These are phyloP conservation scores for Paramisgurnus dabryanus DNA, from an alignment of 2,113 vertebrate species.

Conservation along the genomic window DNA sequence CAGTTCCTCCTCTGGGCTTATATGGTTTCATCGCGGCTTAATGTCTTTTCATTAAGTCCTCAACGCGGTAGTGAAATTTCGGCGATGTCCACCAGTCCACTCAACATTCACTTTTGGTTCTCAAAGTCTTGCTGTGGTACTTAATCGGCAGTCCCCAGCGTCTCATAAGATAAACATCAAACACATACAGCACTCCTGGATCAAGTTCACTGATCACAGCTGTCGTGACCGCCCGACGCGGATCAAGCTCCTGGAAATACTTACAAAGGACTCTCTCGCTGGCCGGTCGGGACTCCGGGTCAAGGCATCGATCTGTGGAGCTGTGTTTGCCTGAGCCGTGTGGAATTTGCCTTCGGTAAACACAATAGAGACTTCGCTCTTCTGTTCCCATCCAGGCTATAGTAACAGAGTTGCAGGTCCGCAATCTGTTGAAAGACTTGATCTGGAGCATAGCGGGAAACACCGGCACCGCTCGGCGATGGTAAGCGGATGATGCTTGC, in stretches of 20 bases:
- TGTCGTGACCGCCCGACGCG: slow-evolving; percentile 83
- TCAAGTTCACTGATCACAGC: slow-evolving; percentile 82
- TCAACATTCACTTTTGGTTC: slow-evolving; percentile 87
- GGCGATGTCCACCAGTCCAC: slow-evolving; percentile 58
- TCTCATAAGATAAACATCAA: slow-evolving; percentile 89
- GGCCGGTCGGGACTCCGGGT: slow-evolving; percentile 80
- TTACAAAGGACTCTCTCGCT: slow-evolving; percentile 87
- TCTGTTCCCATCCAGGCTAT: slow-evolving; percentile 90
- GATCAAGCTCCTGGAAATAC: slow-evolving; percentile 85
- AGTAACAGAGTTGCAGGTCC: slow-evolving; percentile 84
- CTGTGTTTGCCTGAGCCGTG: slow-evolving; percentile 35
- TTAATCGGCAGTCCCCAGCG: slow-evolving; percentile 84
- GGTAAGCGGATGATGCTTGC: slow-evolving; percentile 79
- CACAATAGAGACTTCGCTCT: slow-evolving; percentile 85
- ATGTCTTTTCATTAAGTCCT: slow-evolving; percentile 62
- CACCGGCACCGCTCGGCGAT: slow-evolving; percentile 78
- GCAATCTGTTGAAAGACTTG: slow-evolving; percentile 87
- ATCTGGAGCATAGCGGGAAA: slow-evolving; percentile 86
- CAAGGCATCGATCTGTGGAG: slow-evolving; percentile 74
- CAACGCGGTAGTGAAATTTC: slow-evolving; percentile 59
- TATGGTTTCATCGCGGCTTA: slow-evolving; percentile 33
- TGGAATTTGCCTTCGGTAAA: slow-evolving; percentile 78
- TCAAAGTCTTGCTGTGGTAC: slow-evolving; percentile 85
- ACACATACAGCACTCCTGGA: slow-evolving; percentile 78
- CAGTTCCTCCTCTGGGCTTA: slow-evolving; percentile 65